Percentiles rank a stretch among this genome's conserved stretches.
Evolutionary conservation across 2,888 invertebrate species (phyloP).

Genomic region (Macrophya annulata): DNA sequence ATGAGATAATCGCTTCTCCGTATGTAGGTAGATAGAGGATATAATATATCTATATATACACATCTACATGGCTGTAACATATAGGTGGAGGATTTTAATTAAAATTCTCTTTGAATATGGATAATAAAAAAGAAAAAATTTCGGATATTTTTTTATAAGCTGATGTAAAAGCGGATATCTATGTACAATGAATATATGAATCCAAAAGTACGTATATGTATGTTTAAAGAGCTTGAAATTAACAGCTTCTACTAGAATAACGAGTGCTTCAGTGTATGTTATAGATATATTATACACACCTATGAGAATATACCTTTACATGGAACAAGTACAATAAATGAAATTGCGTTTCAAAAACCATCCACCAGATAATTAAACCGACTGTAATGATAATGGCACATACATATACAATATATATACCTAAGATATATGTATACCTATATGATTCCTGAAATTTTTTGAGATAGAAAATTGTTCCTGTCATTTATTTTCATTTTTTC

Average conservation of each 20-base stretch:
- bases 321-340: neutral
- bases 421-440: neutral
- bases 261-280: neutral
- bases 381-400: neutral
- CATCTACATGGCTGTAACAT: neutral
- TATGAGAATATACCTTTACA: too few species aligned
- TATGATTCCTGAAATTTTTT: neutral
- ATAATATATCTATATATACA: too few species aligned
- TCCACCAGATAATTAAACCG: neutral
- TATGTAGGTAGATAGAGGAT: neutral
- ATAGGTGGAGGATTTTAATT: slow-evolving; percentile 38
- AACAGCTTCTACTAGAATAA: neutral
- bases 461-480: neutral
- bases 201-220: neutral
- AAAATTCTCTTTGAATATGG: slow-evolving; percentile 48
- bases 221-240: neutral
- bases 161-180: neutral
- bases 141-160: neutral
- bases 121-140: neutral
- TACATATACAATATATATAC: too few species aligned
- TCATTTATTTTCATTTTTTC: neutral
- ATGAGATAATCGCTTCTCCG: slow-evolving; percentile 14
- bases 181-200: slow-evolving; percentile 4
- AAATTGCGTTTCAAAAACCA: neutral
- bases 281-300: too few species aligned